Conservation (phyloP, 2,113 vertebrate species). For the Ciconia stormi region DNA sequence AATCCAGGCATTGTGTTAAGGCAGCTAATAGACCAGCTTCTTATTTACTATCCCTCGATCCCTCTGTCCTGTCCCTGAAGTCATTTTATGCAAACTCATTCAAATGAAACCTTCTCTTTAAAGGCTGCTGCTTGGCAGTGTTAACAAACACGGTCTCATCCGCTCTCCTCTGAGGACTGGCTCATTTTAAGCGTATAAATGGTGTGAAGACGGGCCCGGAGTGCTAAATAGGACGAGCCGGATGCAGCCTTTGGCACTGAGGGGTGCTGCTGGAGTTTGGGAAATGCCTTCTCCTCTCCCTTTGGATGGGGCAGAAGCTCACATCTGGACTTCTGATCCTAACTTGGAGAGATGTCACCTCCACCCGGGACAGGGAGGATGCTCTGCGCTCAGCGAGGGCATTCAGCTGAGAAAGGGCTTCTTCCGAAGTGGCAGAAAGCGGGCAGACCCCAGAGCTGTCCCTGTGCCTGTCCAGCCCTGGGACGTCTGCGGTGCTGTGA, state of each 20-base stretch:
- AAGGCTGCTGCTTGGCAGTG: slow-evolving; percentile 7
- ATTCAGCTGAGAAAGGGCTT: neutral
- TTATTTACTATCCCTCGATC: slow-evolving; percentile 6
- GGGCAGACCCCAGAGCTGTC: neutral
- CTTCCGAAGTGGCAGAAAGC: neutral
- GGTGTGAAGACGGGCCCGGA: neutral
- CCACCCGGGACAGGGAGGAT: neutral
- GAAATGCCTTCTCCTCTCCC: neutral
- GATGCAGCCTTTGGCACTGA: neutral
- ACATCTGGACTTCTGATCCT: neutral
- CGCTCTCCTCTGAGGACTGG: neutral
- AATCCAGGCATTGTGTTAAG: slow-evolving; percentile 14
- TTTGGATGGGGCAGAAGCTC: neutral
- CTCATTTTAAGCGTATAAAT: slow-evolving; percentile 16
- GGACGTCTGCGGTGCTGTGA: accelerated
- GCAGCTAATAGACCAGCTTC: slow-evolving; percentile 8
- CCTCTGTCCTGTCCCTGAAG: slow-evolving; percentile 25
- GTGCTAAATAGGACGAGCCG: neutral
- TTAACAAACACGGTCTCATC: neutral
- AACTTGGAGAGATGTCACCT: neutral
- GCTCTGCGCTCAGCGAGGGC: neutral
- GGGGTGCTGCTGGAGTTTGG: neutral
- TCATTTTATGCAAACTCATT: slow-evolving; percentile 57
- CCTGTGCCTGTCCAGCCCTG: neutral
- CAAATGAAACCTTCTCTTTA: slow-evolving; percentile 35